Evolutionary conservation across 1,140 invertebrate species (phyloP), one percentile per base, ranked within the genome.

Genomic region (Drosophila bocki): DNA sequence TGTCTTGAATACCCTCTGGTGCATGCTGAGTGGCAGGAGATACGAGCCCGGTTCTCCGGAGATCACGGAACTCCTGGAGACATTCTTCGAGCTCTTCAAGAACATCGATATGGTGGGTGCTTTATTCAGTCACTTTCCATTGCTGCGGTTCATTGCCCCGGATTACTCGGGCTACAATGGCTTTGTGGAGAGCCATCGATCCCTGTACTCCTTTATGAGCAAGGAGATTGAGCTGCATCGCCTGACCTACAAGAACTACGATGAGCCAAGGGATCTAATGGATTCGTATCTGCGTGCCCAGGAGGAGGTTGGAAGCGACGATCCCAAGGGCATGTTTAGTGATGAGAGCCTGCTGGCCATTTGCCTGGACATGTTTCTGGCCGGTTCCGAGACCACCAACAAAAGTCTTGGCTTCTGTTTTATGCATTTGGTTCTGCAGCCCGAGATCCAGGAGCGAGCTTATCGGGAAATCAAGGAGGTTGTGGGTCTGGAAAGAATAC

Each of bases 1-100:
- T 63, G 95, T 97, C 35, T 92, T 98, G 12, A 99, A 98, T 80
- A 97, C 96, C 0, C 93, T 98, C 1, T 98, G 97, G 96, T 95
- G 94, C 57, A 97, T 98, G 95, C 95, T 98, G 93, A 96, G 97
- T 59, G 96, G 97, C 1, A 95, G 94, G 15, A 94, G 96, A 50
- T 96, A 96, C 59, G 94, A 94, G 59, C 93, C 94, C 2, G 95
- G 95, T 26, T 96, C 97, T 53, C 93, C 94, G 33, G 94, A 96
- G 80, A 93, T 97, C 59, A 94, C 94, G 41, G 91, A 95, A 22
- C 92, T 97, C 0, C 95, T 97, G 92, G 93, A 93, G 48, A 94
- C 97, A 15, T 93, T 97, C 8, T 95, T 95, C 12, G 95, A 96
- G 75, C 90, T 97, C 12, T 95, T 97, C 57, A 93, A 94, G 33